Conservation (phyloP, 2,113 vertebrate species). For the Cynocephalus volans region DNA sequence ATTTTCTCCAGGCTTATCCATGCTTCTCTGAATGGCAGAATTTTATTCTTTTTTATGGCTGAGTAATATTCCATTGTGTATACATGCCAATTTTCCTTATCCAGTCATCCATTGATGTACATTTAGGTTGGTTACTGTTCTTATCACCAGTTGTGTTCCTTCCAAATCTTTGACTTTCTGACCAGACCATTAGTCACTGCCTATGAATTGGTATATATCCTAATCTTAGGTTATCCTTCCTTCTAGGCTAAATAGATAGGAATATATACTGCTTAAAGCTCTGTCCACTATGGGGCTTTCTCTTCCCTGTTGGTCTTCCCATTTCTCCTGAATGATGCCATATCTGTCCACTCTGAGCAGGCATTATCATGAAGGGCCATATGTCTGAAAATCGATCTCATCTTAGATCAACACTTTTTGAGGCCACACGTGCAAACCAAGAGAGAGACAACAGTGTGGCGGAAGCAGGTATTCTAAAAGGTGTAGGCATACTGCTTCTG, state of each 20-base stretch:
- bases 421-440: not conserved
- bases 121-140: too few relatives aligned
- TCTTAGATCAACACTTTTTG: not conserved
- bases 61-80: too few relatives aligned
- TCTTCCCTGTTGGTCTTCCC: not conserved
- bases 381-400: not conserved
- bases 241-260: not conserved
- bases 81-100: too few relatives aligned
- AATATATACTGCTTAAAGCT: not conserved
- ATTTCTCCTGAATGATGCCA: not conserved
- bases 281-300: not conserved
- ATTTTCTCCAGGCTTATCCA: too few relatives aligned
- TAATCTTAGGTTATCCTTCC: not conserved
- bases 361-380: not conserved
- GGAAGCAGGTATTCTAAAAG: not conserved
- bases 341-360: not conserved
- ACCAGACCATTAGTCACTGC: not conserved
- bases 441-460: not conserved
- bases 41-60: too few relatives aligned
- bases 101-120: too few relatives aligned
- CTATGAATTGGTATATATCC: not conserved
- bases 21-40: too few relatives aligned
- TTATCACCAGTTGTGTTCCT: not conserved
- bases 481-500: not conserved
- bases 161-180: not conserved